These are phyloP conservation scores for Peucedramus taeniatus DNA, from an alignment of 2,113 vertebrate species.

Conservation along the genomic window DNA sequence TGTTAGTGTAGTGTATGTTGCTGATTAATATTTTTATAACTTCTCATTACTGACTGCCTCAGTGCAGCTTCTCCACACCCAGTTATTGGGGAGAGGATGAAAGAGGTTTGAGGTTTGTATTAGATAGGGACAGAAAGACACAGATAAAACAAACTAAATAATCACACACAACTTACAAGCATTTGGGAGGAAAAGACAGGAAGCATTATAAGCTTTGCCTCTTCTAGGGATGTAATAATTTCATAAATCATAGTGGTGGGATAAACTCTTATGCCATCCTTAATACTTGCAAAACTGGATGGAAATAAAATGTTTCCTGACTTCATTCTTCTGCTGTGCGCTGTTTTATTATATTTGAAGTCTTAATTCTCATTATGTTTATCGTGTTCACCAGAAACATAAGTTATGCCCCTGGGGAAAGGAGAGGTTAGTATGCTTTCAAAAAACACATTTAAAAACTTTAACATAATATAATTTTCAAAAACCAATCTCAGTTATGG, in stretches of 20 bases:
- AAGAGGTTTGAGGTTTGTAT: neutral
- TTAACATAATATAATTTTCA: neutral
- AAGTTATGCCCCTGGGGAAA: neutral
- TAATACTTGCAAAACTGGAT: constrained; percentile 34
- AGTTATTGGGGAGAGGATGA: neutral
- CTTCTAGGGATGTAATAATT: neutral
- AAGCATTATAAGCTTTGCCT: neutral
- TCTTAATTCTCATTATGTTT: neutral
- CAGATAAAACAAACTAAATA: neutral
- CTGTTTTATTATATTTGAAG: constrained; percentile 35
- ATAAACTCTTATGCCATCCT: constrained; percentile 18
- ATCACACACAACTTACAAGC: neutral
- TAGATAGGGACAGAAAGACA: neutral
- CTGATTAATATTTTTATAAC: neutral
- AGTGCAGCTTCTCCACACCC: neutral
- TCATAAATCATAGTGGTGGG: neutral
- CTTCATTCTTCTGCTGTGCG: constrained; percentile 34
- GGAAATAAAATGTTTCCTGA: constrained; percentile 50
- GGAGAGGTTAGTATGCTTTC: neutral
- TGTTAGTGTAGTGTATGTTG: constrained; percentile 18
- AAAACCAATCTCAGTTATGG: neutral
- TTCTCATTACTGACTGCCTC: neutral
- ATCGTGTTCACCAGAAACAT: neutral
- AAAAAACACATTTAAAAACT: neutral
- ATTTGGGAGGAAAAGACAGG: neutral